Conservation (phyloP, 2,113 vertebrate species). For the Coptodon bakossiorum region DNA sequence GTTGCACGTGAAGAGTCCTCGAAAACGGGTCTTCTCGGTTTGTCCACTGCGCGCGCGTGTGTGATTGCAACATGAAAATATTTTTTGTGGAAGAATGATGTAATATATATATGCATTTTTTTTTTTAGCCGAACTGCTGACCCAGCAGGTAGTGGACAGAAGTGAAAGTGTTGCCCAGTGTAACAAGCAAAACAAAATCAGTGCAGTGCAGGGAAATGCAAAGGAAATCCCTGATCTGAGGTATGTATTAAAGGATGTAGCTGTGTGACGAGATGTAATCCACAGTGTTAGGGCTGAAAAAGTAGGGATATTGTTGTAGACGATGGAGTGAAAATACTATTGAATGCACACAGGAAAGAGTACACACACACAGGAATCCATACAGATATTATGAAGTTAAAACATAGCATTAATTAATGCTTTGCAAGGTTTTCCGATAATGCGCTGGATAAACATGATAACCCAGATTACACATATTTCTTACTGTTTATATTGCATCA, state of each 20-base stretch:
- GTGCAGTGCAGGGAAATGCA: neutral
- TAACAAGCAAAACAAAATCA: neutral
- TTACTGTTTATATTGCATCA: neutral
- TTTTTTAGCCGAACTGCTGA: neutral
- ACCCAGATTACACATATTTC: neutral
- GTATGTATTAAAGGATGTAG: neutral
- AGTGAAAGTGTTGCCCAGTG: neutral
- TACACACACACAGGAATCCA: too few species aligned
- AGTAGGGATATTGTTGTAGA: neutral
- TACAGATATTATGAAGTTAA: neutral
- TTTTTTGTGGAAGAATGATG: constrained; percentile 12
- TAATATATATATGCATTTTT: neutral
- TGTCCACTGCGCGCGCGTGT: neutral
- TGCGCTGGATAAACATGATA: neutral
- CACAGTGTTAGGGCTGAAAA: neutral
- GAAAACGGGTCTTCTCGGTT: neutral
- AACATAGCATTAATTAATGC: neutral
- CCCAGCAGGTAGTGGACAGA: constrained; percentile 2
- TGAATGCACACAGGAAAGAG: neutral
- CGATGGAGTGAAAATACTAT: too few species aligned
- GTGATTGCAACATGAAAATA: neutral
- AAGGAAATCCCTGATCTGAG: neutral
- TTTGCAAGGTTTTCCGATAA: neutral
- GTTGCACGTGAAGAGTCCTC: neutral
- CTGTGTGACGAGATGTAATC: neutral